These are phyloP conservation scores for Julus scandinavius DNA, from an alignment of 2,888 invertebrate species.

Conservation along the genomic window DNA sequence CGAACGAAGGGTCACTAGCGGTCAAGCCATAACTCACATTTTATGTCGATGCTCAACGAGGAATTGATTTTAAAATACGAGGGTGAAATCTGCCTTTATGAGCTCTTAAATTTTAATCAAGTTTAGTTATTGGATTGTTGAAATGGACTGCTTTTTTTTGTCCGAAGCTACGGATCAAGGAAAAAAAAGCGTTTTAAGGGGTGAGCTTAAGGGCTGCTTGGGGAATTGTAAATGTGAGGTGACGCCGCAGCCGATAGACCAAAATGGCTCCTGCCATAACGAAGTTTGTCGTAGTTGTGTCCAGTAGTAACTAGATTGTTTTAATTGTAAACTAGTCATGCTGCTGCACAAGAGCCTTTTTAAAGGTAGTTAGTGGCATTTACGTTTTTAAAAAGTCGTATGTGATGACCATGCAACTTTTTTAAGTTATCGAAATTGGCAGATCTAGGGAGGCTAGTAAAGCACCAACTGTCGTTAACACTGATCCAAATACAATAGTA, in stretches of 20 bases:
- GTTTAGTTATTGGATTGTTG: background rate
- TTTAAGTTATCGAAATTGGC: too few relatives aligned
- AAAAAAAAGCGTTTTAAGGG: background rate
- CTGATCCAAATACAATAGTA: too few relatives aligned
- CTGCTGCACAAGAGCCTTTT: too few relatives aligned
- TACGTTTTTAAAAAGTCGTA: too few relatives aligned
- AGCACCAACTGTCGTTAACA: too few relatives aligned
- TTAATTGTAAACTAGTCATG: too few relatives aligned
- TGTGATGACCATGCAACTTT: too few relatives aligned
- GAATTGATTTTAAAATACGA: slow-evolving; percentile 46
- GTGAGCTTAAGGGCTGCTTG: background rate
- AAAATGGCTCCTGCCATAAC: background rate
- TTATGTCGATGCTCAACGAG: background rate
- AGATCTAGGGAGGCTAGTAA: too few relatives aligned
- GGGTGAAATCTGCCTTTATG: slow-evolving; percentile 20
- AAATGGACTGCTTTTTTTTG: background rate
- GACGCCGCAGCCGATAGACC: background rate
- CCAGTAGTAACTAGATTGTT: too few relatives aligned
- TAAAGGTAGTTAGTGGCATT: too few relatives aligned
- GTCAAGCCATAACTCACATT: slow-evolving; percentile 24
- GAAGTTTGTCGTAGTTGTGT: background rate
- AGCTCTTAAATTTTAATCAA: slow-evolving; percentile 43
- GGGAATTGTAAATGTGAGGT: background rate
- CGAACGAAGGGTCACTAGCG: background rate
- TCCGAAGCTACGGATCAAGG: background rate